Conservation (phyloP, 2,113 vertebrate genomes). For the Esox niger region DNA sequence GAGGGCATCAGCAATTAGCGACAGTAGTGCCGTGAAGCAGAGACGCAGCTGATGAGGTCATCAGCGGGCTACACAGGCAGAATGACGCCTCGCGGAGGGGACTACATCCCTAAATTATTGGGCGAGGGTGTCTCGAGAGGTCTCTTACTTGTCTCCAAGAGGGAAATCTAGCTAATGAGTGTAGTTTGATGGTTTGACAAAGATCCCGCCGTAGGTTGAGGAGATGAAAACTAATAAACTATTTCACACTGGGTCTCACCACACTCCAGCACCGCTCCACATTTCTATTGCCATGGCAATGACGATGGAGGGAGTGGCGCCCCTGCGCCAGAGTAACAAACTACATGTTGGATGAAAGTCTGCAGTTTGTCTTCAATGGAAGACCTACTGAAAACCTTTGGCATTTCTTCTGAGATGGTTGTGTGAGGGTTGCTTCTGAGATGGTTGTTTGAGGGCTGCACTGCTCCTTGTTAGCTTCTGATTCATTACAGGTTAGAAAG, state of each 20-base stretch:
- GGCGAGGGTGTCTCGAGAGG: not conserved
- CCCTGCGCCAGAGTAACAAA: not conserved
- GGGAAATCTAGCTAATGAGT: not conserved
- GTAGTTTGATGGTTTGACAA: too few relatives aligned
- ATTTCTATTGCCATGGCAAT: slow-evolving; percentile 13
- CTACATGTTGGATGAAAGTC: slow-evolving; percentile 9
- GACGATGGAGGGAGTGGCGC: not conserved
- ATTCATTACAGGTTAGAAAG: too few relatives aligned
- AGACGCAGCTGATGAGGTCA: slow-evolving; percentile 22
- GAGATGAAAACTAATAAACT: slow-evolving; percentile 41
- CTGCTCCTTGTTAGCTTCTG: too few relatives aligned
- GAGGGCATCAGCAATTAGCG: not conserved
- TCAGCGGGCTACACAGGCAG: not conserved
- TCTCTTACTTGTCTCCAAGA: not conserved
- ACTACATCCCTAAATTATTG: not conserved
- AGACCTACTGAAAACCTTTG: too few relatives aligned
- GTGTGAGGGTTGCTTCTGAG: too few relatives aligned
- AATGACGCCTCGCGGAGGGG: not conserved
- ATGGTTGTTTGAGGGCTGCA: too few relatives aligned
- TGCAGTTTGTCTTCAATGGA: too few relatives aligned
- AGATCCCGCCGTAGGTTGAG: too few relatives aligned
- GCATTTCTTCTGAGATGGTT: too few relatives aligned
- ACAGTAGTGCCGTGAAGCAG: slow-evolving; percentile 27
- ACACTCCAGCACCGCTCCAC: slow-evolving; percentile 6
- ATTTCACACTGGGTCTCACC: slow-evolving; percentile 37